Evolutionary conservation across 2,888 invertebrate species (phyloP).

Genomic region (Synergus umbraculus): DNA sequence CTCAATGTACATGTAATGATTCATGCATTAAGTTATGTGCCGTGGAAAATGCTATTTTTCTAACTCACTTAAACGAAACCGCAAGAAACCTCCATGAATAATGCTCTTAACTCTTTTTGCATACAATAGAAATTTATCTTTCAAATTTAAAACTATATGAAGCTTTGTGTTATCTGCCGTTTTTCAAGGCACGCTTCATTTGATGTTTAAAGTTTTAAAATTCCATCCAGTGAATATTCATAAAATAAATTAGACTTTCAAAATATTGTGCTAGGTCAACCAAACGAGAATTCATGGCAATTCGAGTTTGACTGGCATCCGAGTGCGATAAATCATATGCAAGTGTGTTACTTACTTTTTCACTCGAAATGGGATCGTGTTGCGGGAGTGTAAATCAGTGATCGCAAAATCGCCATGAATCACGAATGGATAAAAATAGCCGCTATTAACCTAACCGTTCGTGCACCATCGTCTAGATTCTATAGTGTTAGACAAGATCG

Average conservation of each 20-base stretch:
- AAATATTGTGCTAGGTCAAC: not conserved
- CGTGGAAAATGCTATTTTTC: conserved; percentile 4
- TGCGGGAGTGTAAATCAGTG: not conserved
- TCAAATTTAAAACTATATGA: not conserved
- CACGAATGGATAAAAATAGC: conserved; percentile 1
- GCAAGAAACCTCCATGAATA: not conserved
- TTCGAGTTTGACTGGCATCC: not conserved
- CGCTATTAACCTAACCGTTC: not conserved
- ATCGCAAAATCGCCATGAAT: conserved; percentile 15
- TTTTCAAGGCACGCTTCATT: too few relatives aligned
- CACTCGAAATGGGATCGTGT: not conserved
- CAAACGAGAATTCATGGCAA: conserved; percentile 1
- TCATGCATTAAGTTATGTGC: not conserved
- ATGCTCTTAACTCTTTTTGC: not conserved
- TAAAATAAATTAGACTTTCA: not conserved
- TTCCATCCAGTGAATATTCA: not conserved
- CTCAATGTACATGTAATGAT: not conserved
- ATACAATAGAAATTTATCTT: conserved; percentile 7
- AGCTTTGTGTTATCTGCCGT: too few relatives aligned
- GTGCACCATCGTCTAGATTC: not conserved
- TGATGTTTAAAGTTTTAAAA: not conserved
- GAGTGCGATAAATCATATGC: conserved; percentile 11
- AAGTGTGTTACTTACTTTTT: conserved; percentile 15
- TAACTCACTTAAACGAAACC: not conserved
- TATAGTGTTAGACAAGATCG: conserved; percentile 4